A percentile compares a stretch with the other conserved stretches of the same genome.
Evolutionary conservation across 2,888 invertebrate species (phyloP).

Genomic region (Tenthredo mesomela): DNA sequence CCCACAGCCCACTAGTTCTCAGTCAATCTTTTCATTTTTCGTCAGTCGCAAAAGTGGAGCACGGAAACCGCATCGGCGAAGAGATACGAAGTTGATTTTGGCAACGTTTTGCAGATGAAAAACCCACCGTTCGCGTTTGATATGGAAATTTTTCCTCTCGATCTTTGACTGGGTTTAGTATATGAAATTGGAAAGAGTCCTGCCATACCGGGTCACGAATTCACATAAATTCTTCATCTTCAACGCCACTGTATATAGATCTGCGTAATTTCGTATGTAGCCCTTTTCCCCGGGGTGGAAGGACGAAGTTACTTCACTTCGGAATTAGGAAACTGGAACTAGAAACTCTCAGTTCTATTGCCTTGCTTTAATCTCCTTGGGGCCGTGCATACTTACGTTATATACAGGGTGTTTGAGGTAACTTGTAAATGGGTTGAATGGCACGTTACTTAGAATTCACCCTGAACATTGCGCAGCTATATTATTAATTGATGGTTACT

Average conservation of each 20-base stretch:
- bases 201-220: background rate
- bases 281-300: background rate
- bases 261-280: background rate
- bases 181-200: background rate
- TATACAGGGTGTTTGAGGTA: background rate
- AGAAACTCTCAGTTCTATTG: conserved; percentile 19
- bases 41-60: background rate
- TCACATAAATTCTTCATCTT: conserved; percentile 4
- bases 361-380: conserved; percentile 25
- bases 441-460: background rate
- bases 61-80: background rate
- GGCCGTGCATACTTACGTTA: conserved; percentile 16
- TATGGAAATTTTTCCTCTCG: conserved; percentile 26
- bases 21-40: background rate
- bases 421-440: background rate
- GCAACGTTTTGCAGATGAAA: background rate
- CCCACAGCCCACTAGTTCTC: background rate
- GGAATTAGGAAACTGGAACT: conserved; percentile 25
- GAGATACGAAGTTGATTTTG: conserved; percentile 6
- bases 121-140: conserved; percentile 14
- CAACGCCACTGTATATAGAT: background rate
- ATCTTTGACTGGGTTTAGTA: background rate
- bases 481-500: background rate
- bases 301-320: conserved; percentile 16
- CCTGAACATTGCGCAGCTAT: background rate